A percentile compares a stretch with the other conserved stretches of the same genome.
Evolutionary conservation across 2,888 invertebrate species (phyloP).

Genomic region (Invenusta paracnida): DNA sequence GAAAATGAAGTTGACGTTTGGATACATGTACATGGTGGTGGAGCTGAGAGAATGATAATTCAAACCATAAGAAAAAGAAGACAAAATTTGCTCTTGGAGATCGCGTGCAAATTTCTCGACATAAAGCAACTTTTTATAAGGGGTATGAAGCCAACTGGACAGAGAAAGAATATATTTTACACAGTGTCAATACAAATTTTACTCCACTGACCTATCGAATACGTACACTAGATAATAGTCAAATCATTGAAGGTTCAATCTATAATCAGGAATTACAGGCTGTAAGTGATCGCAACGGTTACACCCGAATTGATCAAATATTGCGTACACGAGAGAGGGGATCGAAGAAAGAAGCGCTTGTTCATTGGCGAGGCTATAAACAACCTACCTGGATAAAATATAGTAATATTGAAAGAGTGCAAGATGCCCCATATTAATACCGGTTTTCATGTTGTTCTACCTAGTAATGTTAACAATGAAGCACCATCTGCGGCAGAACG

Average conservation of each 20-base stretch:
- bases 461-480: neutral
- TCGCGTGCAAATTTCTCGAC: neutral
- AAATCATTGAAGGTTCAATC: neutral
- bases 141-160: constrained; percentile 1
- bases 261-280: constrained; percentile 13
- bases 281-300: neutral
- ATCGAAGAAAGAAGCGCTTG: neutral
- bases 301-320: neutral
- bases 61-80: neutral
- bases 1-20: constrained; percentile 6
- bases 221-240: constrained; percentile 21
- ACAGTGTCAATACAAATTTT: constrained; percentile 4
- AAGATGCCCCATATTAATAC: neutral
- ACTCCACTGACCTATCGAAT: neutral
- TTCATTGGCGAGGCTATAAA: neutral
- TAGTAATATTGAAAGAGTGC: neutral
- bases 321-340: neutral
- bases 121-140: constrained; percentile 4
- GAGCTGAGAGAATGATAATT: neutral
- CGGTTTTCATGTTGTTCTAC: neutral
- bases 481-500: neutral
- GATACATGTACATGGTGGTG: neutral
- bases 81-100: constrained; percentile 10
- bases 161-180: neutral
- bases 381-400: constrained; percentile 6